Evolutionary conservation across 2,888 invertebrate genomes (phyloP).

Genomic region (Stegana nigrithorax): DNA sequence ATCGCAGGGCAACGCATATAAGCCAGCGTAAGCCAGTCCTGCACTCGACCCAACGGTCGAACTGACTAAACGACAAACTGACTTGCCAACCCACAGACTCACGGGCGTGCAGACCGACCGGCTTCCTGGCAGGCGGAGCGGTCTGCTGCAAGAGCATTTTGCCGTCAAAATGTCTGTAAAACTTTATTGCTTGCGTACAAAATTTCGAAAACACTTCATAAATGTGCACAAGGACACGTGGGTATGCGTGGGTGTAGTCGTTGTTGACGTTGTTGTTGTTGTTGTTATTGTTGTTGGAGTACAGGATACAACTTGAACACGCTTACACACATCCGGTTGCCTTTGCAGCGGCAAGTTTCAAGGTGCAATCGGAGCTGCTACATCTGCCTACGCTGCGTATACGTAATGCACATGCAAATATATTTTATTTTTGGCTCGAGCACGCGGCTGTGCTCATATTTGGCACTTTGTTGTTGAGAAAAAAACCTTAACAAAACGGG

Average conservation of each 20-base stretch:
- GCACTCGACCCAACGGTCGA: neutral
- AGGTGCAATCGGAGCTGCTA: slow-evolving; percentile 40
- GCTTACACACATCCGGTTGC: neutral
- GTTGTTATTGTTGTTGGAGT: neutral
- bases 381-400: slow-evolving; percentile 37
- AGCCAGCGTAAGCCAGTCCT: neutral
- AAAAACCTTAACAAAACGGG: too few species aligned
- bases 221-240: slow-evolving; percentile 37
- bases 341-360: slow-evolving; percentile 36
- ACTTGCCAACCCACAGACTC: slow-evolving; percentile 36
- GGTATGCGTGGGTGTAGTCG: neutral
- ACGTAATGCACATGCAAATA: slow-evolving; percentile 31
- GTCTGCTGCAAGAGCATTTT: neutral
- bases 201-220: slow-evolving; percentile 39
- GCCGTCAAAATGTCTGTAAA: slow-evolving; percentile 33
- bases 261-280: neutral
- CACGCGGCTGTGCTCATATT: too few species aligned
- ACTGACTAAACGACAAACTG: slow-evolving; percentile 31
- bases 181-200: slow-evolving; percentile 44
- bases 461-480: too few species aligned
- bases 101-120: neutral
- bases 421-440: too few species aligned
- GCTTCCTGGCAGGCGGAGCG: neutral
- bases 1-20: neutral
- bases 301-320: neutral